phyloP scores from a whole-genome alignment of 2,797 vertebrate species.

The Coregonus ussuriensis region DNA sequence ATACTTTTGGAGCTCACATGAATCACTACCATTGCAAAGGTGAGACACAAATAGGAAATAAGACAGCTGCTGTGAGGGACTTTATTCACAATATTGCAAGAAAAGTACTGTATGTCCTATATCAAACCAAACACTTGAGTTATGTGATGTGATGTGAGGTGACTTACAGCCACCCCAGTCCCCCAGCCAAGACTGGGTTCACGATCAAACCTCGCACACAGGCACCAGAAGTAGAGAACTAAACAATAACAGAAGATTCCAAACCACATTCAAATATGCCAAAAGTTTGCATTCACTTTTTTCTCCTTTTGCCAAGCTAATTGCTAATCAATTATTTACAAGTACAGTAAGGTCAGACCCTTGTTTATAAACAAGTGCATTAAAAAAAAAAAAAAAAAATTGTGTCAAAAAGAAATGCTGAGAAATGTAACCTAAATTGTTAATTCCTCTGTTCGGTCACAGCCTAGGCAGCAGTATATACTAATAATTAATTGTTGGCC shows the following conservation, averaged over 20 bases:
- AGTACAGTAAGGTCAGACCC: constrained; percentile 46
- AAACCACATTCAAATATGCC: constrained; percentile 61
- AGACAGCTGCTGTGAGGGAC: constrained; percentile 50
- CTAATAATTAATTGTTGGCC: background rate
- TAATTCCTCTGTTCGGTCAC: background rate
- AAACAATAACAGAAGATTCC: constrained; percentile 62
- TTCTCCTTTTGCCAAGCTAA: constrained; percentile 39
- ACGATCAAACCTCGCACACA: constrained; percentile 18
- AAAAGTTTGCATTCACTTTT: constrained; percentile 43
- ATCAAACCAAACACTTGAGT: constrained; percentile 57
- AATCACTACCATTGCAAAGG: background rate
- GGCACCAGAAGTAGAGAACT: constrained; percentile 57
- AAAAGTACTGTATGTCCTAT: constrained; percentile 45
- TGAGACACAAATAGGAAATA: constrained; percentile 7
- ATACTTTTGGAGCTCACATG: background rate
- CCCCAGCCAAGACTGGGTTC: constrained; percentile 43
- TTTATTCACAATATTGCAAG: constrained; percentile 72
- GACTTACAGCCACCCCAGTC: constrained; percentile 28
- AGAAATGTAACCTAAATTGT: constrained; percentile 32
- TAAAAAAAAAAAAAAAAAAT: constrained; percentile 43
- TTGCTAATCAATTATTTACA: constrained; percentile 68
- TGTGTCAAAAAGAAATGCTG: constrained; percentile 46
- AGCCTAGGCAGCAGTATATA: background rate
- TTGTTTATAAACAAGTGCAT: constrained; percentile 52
- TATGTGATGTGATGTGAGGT: constrained; percentile 41